A percentile compares a stretch with the other conserved stretches of the same genome.
Evolutionary conservation across 1,140 invertebrate species (phyloP).

Genomic region (Drosophila busckii): DNA sequence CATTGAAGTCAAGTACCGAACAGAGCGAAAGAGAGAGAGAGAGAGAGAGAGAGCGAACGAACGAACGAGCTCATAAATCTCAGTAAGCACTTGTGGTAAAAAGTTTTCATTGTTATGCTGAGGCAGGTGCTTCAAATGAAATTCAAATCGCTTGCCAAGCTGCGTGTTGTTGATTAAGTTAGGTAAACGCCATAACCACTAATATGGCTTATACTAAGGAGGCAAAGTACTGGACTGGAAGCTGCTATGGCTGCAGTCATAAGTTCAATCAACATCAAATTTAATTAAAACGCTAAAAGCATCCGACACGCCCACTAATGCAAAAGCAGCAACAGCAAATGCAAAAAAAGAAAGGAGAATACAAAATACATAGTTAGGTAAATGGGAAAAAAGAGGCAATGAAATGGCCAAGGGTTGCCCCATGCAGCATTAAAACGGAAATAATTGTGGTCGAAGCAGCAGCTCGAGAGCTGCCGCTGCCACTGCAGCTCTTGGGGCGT

Average conservation of each 20-base stretch:
- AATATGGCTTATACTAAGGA: slow-evolving; percentile 15
- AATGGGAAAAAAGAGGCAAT: slow-evolving; percentile 9
- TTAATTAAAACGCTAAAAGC: slow-evolving; percentile 76
- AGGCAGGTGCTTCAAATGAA: slow-evolving; percentile 14
- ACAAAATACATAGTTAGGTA: no score
- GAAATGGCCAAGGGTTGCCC: slow-evolving; percentile 8
- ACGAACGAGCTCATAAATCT: no score
- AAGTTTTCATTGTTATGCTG: slow-evolving; percentile 14
- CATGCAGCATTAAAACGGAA: slow-evolving; percentile 59
- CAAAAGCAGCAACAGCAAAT: slow-evolving; percentile 27
- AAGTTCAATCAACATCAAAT: slow-evolving; percentile 75
- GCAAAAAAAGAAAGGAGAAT: slow-evolving; percentile 4
- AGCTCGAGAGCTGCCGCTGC: slow-evolving; percentile 17
- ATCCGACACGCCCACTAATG: slow-evolving; percentile 48
- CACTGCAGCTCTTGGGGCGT: slow-evolving; percentile 15
- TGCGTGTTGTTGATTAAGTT: slow-evolving; percentile 29
- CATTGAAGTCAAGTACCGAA: no score
- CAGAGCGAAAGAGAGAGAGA: no score
- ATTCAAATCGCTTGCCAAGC: slow-evolving; percentile 26
- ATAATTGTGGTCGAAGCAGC: slow-evolving; percentile 56
- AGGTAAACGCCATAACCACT: slow-evolving; percentile 2
- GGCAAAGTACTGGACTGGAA: slow-evolving; percentile 23
- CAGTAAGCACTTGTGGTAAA: slow-evolving; percentile 32
- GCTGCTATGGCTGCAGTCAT: slow-evolving; percentile 54
- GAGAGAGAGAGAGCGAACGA: no score